A percentile compares a stretch with the other conserved stretches of the same genome.
phyloP scores from a whole-genome alignment of 2,888 invertebrate genomes.

The Aporophyla nigra region DNA sequence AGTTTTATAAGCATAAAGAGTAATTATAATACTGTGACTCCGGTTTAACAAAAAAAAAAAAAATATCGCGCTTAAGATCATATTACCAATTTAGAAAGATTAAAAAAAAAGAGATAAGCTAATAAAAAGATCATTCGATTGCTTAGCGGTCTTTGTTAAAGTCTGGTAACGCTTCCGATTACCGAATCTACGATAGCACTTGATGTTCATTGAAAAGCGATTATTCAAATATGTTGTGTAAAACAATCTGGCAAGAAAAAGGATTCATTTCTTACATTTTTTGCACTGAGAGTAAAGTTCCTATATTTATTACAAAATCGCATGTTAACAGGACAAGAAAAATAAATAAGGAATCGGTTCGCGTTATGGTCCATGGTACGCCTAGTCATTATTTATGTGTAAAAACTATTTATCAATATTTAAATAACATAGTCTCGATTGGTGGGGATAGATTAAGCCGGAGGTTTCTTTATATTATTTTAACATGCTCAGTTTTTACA shows the following conservation, averaged over 20 bases:
- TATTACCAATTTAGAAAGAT: constrained; percentile 83
- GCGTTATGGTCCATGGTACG: constrained; percentile 87
- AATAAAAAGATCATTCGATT: constrained; percentile 76
- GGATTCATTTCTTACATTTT: constrained; percentile 77
- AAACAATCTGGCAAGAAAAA: constrained; percentile 56
- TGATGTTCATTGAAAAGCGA: constrained; percentile 70
- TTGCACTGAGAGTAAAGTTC: constrained; percentile 89
- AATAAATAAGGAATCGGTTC: constrained; percentile 72
- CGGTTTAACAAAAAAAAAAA: constrained; percentile 73
- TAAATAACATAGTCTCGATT: constrained; percentile 78
- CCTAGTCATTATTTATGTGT: constrained; percentile 90
- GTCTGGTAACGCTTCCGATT: constrained; percentile 82
- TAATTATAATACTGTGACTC: constrained; percentile 69
- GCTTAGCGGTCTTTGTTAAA: constrained; percentile 83
- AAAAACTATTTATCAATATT: constrained; percentile 83
- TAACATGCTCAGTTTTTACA: constrained; percentile 74
- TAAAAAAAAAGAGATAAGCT: constrained; percentile 75
- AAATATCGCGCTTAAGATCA: constrained; percentile 84
- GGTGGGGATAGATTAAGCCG: constrained; percentile 77
- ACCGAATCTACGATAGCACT: constrained; percentile 70
- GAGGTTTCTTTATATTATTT: constrained; percentile 71
- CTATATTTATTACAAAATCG: constrained; percentile 86
- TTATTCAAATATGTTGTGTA: constrained; percentile 69
- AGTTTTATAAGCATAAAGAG: constrained; percentile 64
- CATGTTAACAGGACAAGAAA: constrained; percentile 73